Evolutionary conservation across 2,888 invertebrate species (phyloP).

Genomic region (Ephialtes manifestator): DNA sequence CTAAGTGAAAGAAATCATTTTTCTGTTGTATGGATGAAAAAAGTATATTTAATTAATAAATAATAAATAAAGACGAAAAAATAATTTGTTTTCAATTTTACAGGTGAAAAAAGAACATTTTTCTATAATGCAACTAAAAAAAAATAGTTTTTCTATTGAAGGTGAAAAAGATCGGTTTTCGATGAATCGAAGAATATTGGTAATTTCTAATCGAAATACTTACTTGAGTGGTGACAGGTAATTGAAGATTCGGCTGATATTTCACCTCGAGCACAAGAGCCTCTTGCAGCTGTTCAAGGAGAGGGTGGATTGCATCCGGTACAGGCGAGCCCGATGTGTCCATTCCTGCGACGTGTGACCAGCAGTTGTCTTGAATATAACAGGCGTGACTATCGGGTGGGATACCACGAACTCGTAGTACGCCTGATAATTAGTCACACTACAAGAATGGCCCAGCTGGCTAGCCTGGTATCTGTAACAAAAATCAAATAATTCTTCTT

Average conservation of each 20-base stretch:
- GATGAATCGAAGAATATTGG: too few relatives aligned
- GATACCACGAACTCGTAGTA: conserved; percentile 76
- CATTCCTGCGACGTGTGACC: conserved; percentile 84
- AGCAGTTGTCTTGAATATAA: conserved; percentile 71
- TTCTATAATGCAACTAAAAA: too few relatives aligned
- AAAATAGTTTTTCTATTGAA: too few relatives aligned
- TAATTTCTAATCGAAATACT: conserved; percentile 70
- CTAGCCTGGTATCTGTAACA: conserved; percentile 84
- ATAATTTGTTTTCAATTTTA: too few relatives aligned
- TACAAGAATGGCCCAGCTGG: conserved; percentile 85
- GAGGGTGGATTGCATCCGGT: conserved; percentile 85
- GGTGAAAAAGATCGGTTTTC: too few relatives aligned
- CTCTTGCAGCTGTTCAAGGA: conserved; percentile 88
- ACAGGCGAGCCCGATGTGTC: conserved; percentile 85
- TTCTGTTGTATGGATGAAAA: too few relatives aligned
- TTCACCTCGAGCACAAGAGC: conserved; percentile 90
- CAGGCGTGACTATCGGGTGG: conserved; percentile 69
- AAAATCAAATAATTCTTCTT: conserved; percentile 19
- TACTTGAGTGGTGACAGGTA: conserved; percentile 90
- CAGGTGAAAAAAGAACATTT: too few relatives aligned
- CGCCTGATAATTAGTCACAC: conserved; percentile 82
- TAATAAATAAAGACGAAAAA: too few relatives aligned
- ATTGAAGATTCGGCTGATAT: conserved; percentile 90
- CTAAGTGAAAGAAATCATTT: too few relatives aligned
- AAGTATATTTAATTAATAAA: too few relatives aligned